Conservation (phyloP, 2,888 invertebrate species). For the Erpobdella octoculata region DNA sequence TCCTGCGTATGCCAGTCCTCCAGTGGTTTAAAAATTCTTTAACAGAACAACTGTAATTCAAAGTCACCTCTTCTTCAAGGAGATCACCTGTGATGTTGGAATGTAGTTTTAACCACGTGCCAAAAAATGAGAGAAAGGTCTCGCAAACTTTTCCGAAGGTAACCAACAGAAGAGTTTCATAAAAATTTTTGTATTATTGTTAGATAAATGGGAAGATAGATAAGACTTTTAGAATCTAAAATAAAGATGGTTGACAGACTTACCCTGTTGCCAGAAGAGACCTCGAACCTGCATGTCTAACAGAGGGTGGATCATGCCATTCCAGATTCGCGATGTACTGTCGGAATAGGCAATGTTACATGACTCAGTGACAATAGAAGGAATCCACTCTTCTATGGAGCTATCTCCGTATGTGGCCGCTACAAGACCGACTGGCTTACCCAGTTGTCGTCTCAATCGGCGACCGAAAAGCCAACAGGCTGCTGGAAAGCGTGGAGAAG, state of each 20-base stretch:
- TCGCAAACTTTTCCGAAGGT: too few relatives aligned
- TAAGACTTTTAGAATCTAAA: too few relatives aligned
- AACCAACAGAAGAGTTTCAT: too few relatives aligned
- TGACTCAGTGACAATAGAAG: slow-evolving; percentile 17
- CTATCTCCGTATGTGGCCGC: slow-evolving; percentile 31
- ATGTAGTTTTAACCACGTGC: too few relatives aligned
- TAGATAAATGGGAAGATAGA: too few relatives aligned
- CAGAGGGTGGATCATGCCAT: slow-evolving; percentile 48
- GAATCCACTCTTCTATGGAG: slow-evolving; percentile 35
- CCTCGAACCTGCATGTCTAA: slow-evolving; percentile 46
- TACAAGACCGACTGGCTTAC: slow-evolving; percentile 42
- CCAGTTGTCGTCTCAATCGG: slow-evolving; percentile 40
- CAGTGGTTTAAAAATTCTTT: slow-evolving; percentile 37
- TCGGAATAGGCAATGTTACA: slow-evolving; percentile 27
- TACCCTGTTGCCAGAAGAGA: slow-evolving; percentile 50
- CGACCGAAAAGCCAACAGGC: slow-evolving; percentile 48
- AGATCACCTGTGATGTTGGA: too few relatives aligned
- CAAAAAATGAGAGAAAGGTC: too few relatives aligned
- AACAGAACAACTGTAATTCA: slow-evolving; percentile 37
- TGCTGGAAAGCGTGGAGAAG: slow-evolving; percentile 24
- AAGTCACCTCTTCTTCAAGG: slow-evolving; percentile 16
- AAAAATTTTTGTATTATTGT: too few relatives aligned
- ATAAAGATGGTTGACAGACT: too few relatives aligned
- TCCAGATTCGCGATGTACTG: slow-evolving; percentile 41
- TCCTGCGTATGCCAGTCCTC: slow-evolving; percentile 27